Percentiles rank a stretch among this genome's conserved stretches.
Evolutionary conservation across 2,113 vertebrate genomes (phyloP).

Genomic region (Ardeotis arabs): DNA sequence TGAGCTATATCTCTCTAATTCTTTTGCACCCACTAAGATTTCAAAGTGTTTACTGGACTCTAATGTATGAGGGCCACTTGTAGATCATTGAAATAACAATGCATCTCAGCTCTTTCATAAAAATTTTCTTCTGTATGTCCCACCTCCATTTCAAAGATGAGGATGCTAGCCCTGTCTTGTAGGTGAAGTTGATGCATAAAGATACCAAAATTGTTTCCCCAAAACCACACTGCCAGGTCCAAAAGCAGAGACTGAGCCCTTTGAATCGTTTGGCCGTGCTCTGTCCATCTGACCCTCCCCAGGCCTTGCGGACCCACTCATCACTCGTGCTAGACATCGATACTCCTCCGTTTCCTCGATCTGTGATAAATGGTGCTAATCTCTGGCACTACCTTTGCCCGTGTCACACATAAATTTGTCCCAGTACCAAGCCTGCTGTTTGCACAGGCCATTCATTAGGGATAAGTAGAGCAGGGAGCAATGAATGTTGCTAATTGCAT

Average conservation of each 20-base stretch:
- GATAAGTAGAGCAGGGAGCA: slow-evolving; percentile 62
- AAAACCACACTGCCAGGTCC: neutral
- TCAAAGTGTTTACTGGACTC: neutral
- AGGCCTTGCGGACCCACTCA: neutral
- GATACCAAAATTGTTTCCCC: neutral
- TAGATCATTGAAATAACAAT: neutral
- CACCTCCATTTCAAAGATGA: neutral
- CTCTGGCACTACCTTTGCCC: neutral
- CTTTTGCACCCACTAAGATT: neutral
- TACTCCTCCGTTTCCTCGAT: neutral
- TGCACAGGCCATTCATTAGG: slow-evolving; percentile 58
- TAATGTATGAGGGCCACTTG: neutral
- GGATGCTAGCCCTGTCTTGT: neutral
- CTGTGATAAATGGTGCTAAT: neutral
- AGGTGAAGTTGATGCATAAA: neutral
- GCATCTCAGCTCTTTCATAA: neutral
- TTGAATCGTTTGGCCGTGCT: neutral
- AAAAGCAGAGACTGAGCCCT: neutral
- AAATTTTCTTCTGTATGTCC: neutral
- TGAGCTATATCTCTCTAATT: neutral
- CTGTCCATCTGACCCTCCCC: neutral
- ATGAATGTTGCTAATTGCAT: slow-evolving; percentile 61
- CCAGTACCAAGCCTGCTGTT: slow-evolving; percentile 38
- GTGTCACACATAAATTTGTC: neutral
- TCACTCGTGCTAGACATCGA: rapidly evolving